These are phyloP conservation scores for Characodon lateralis DNA, from an alignment of 2,797 vertebrate species.

Conservation along the genomic window DNA sequence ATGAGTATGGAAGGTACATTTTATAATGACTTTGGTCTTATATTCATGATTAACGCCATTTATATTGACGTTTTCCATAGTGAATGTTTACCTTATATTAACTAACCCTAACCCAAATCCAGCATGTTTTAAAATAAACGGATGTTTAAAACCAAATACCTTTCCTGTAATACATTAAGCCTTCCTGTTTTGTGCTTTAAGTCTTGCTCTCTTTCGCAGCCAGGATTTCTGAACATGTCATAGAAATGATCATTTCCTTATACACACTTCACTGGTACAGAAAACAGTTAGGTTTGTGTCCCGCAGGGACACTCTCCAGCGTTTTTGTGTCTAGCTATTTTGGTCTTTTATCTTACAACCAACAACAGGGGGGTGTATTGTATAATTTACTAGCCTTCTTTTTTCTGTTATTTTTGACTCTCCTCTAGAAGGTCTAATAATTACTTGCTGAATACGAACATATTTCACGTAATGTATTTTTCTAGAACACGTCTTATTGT, in stretches of 20 bases:
- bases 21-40: background rate
- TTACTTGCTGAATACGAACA: conserved; percentile 71
- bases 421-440: conserved; percentile 71
- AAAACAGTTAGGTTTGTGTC: background rate
- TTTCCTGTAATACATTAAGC: background rate
- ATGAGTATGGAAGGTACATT: background rate
- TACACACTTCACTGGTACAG: background rate
- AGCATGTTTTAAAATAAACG: background rate
- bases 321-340: background rate
- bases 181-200: background rate
- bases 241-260: background rate
- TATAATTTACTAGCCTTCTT: background rate
- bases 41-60: no score
- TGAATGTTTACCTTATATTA: background rate
- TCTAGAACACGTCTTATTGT: no score
- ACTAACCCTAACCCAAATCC: background rate
- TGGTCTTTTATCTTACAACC: background rate
- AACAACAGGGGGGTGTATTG: background rate
- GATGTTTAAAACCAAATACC: background rate
- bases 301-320: background rate
- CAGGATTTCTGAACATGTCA: background rate
- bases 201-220: background rate
- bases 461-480: conserved; percentile 54
- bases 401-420: background rate
- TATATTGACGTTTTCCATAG: no score